Base-by-base conservation (phyloP, 1,140 invertebrate species). In the Homalodisca vitripennis region DNA sequence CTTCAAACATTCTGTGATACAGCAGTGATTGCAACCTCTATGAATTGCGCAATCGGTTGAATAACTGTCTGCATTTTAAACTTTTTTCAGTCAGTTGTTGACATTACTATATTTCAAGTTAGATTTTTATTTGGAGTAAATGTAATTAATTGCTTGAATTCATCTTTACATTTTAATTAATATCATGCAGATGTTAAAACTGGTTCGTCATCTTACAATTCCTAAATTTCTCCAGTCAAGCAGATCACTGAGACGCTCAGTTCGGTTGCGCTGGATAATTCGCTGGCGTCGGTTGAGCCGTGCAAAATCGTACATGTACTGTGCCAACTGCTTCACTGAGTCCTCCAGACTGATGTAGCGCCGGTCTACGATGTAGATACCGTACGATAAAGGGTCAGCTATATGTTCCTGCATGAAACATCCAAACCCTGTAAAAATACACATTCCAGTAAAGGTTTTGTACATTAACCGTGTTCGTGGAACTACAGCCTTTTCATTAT, bases 341-440 rank as follows among this genome's bases (percentile, higher is more conserved):
- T 94, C 92, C 79, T 98, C 94, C 1, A 95, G 77, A 22, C 87
- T 87, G 72, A 97, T 97, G 76, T 88, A 91, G 71, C 95, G 83
- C 22, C 98, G 82, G 81, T 99, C 98, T 1, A 99, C 94, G 48
- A 99, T 94, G 79, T 99, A 99, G 70, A 99, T 99, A 53, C 98
- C 98, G 79, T 99, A 99, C 13, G 94, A 97, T 87, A 94, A 93
- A 0, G 98, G 97, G 82, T 99, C 97, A 0, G 93, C 92, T 67
- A 99, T 93, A 77, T 99, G 95, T 75, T 99, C 95, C 76, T 97
- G 87, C 93, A 99, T 99, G 78, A 99, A 99, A 79, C 97, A 99
- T 24, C 98, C 98, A 81, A 99, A 99, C 32, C 95, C 94, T 87
- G 74, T 41, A 75, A 6, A 41, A n/a, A n/a, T n/a, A n/a, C n/a